Evolutionary conservation across 2,888 invertebrate species (phyloP), one percentile per base, ranked within the genome.

Genomic region (Criorhina ranunculi): DNA sequence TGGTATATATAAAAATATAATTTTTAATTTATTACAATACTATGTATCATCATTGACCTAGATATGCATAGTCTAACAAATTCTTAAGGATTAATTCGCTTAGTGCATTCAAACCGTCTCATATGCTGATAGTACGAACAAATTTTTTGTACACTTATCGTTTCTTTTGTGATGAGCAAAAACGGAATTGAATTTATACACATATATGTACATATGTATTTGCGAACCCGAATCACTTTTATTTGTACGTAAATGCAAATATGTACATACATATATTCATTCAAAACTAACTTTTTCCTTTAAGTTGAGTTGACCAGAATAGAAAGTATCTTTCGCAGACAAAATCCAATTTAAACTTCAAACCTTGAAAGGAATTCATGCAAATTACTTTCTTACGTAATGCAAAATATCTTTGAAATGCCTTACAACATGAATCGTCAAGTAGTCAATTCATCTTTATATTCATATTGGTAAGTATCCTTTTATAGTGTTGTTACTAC

Each of bases 391-490:
- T 15, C 37, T 31, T 66, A 33, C 33, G 64, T 64, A 64, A 64
- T 46, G 12, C 12, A 31, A 1, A 33, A 44, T 31, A 3, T 42
- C 42, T 29, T 77, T 77, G 69, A 77, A 53, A 77, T 60, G 31
- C 40, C 59, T 59, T 67, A 59, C 40, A 67, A 31, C 31, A 69
- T 33, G 42, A 76, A 19, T 51, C 51, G 31, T 55, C 19, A 40
- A 59, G 57, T 49, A 31, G 33, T 67, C 57, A 37, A 19, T 17
- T 49, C 51, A 70, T 35, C 51, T 60, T 77, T 53, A 53, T 70
- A 70, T 77, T 51, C 70, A 77, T 44, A 42, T 60, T 12, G 17
- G n/a, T 53, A 53, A 44, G 67, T 44, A 24, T 70, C 60, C 69
- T 51, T 53, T 53, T 9, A 69, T 37, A 35, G 19, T 51, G 12